Evolutionary conservation across 2,888 invertebrate genomes (phyloP), one percentile per base, ranked within the genome.

Genomic region (Caenorhabditis sulstoni): DNA sequence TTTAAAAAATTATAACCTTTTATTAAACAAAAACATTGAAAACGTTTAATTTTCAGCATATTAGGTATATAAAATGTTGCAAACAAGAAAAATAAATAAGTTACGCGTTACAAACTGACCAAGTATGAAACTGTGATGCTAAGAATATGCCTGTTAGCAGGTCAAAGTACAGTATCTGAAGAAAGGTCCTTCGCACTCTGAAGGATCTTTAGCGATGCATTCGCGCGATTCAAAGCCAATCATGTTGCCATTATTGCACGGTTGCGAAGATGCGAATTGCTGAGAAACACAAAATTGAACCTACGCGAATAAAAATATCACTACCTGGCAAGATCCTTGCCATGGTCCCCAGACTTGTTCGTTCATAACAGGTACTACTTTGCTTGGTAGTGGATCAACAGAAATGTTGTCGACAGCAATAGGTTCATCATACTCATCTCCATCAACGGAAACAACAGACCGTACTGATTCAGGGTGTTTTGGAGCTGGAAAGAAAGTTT

Each of bases 191-290:
- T 86, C 86, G 65, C 90, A 90, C 53, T 83, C 68, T 12, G 83
- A 67, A 5, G 90, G 88, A 61, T 88, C 86, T 64, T 87, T 88
- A 22, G 90, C 90, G 23, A 89, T 81, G 68, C 90, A 90, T 79
- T 88, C 88, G 16, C 90, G 86, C 11, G 89, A 86, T 67, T 90
- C 89, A 73, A 90, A 90, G 12, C 90, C 90, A 68, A 90, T 90
- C 81, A 87, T 84, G 62, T 86, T 81, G 37, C 86, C 85, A 75
- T 86, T 84, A 62, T 86, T 87, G 79, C 90, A 90, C n/a, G 88
- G 88, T 74, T 90, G 89, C 18, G 79, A 84, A 50, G 87, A 88
- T 11, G 88, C 88, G 74, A 90, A 90, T 45, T 88, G 87, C 85
- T 89, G 74, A 67, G 86, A 22, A 8, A 41, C 83, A 23, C 8